Conservation (phyloP, 2,888 invertebrate species). For the Clistopyga incitator region DNA sequence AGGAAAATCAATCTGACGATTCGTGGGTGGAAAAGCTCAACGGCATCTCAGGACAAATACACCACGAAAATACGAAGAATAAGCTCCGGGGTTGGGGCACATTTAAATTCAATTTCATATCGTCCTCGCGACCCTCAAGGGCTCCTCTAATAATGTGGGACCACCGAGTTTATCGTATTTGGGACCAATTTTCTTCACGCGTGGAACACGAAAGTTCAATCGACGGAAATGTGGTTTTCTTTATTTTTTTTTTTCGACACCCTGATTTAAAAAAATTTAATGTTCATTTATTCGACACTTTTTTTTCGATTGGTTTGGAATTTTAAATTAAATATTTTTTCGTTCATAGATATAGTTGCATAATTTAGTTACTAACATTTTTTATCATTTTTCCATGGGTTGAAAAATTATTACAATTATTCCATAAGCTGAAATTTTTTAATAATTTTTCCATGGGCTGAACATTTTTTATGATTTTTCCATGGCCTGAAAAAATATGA, state of each 20-base stretch:
- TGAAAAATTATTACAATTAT: slow-evolving; percentile 43
- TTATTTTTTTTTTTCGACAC: not conserved
- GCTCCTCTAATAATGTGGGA: slow-evolving; percentile 5
- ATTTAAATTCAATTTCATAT: slow-evolving; percentile 81
- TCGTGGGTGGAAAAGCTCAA: slow-evolving; percentile 74
- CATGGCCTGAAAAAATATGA: slow-evolving; percentile 24
- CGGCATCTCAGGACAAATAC: slow-evolving; percentile 55
- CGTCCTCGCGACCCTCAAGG: slow-evolving; percentile 66
- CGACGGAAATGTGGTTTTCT: slow-evolving; percentile 19
- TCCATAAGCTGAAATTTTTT: no score
- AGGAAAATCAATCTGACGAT: slow-evolving; percentile 73
- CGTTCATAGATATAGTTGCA: no score
- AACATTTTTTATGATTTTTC: not conserved
- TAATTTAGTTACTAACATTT: no score
- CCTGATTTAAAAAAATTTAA: no score
- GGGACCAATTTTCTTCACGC: slow-evolving; percentile 76
- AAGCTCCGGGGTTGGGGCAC: slow-evolving; percentile 65
- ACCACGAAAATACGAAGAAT: slow-evolving; percentile 52
- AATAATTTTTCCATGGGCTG: not conserved
- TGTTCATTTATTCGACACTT: not conserved
- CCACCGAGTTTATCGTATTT: slow-evolving; percentile 77
- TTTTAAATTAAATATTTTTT: not conserved
- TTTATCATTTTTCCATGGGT: not conserved
- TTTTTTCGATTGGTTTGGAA: not conserved
- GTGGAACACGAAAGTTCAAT: slow-evolving; percentile 23